These are phyloP conservation scores for Helarctos malayanus DNA, from an alignment of 2,797 vertebrate species.

Conservation along the genomic window DNA sequence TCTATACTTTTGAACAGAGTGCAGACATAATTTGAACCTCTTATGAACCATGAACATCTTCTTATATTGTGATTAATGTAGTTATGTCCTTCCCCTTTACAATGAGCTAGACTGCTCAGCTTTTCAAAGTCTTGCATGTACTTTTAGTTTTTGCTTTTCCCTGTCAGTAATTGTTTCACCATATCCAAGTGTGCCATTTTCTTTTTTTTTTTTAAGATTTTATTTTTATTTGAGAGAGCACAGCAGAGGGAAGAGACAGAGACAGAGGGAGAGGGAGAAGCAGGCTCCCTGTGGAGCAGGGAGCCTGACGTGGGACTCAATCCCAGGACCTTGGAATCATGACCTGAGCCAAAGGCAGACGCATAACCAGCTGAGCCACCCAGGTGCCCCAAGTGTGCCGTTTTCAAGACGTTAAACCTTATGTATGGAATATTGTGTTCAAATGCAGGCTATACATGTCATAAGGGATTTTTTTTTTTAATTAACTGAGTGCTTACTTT, in stretches of 20 bases:
- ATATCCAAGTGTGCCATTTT: background rate
- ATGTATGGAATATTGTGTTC: background rate
- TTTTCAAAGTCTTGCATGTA: background rate
- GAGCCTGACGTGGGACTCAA: too few relatives aligned
- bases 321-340: too few relatives aligned
- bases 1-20: background rate
- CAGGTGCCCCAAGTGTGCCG: background rate
- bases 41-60: background rate
- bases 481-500: background rate
- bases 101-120: background rate
- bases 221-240: too few relatives aligned
- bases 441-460: background rate
- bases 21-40: background rate
- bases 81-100: background rate
- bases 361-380: too few relatives aligned
- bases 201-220: too few relatives aligned
- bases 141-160: background rate
- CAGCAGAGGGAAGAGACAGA: too few relatives aligned
- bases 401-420: background rate
- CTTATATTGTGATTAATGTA: background rate
- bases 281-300: too few relatives aligned
- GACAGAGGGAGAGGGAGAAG: too few relatives aligned
- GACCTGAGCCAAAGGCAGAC: too few relatives aligned
- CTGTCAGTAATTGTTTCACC: background rate
- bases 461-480: too few relatives aligned